Evolutionary conservation across 2,797 vertebrate genomes (phyloP).

Genomic region (Channallabes apus): DNA sequence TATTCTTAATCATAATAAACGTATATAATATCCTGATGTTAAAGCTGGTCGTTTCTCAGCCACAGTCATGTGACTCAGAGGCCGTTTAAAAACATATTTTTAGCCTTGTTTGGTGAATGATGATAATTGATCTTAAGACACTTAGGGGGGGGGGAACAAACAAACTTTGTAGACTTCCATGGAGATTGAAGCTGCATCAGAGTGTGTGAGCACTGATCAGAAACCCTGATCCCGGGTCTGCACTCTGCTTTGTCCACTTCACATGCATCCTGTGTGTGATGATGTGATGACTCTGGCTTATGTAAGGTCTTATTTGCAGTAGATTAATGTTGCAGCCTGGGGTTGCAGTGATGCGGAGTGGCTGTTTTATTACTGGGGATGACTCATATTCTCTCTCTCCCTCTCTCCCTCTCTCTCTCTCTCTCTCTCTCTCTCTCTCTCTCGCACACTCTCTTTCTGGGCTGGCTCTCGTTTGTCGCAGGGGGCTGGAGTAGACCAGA

Average conservation of each 20-base stretch:
- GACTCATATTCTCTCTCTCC: conserved; percentile 45
- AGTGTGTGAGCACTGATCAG: not conserved
- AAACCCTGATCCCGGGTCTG: conserved; percentile 14
- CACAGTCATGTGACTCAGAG: not conserved
- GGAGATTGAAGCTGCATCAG: not conserved
- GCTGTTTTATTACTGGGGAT: conserved; percentile 43
- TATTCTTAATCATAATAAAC: not conserved
- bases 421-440: conserved; percentile 41
- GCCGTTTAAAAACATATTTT: not conserved
- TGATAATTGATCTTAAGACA: conserved; percentile 14
- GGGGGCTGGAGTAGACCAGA: conserved; percentile 82
- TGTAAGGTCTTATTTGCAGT: conserved; percentile 46
- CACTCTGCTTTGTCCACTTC: conserved; percentile 16
- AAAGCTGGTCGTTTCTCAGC: not conserved
- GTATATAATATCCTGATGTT: not conserved
- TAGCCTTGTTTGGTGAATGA: not conserved
- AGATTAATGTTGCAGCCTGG: conserved; percentile 43
- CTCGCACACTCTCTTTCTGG: conserved; percentile 72
- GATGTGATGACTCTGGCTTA: conserved; percentile 30
- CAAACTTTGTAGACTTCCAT: not conserved
- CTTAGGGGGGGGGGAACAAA: not conserved
- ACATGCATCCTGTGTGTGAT: conserved; percentile 27
- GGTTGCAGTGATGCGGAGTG: conserved; percentile 42
- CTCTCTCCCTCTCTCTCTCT: conserved; percentile 45
- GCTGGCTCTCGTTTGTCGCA: conserved; percentile 48